A percentile compares a stretch with the other conserved stretches of the same genome.
Evolutionary conservation across 2,888 invertebrate species (phyloP).

Genomic region (Galerucella calmariensis): DNA sequence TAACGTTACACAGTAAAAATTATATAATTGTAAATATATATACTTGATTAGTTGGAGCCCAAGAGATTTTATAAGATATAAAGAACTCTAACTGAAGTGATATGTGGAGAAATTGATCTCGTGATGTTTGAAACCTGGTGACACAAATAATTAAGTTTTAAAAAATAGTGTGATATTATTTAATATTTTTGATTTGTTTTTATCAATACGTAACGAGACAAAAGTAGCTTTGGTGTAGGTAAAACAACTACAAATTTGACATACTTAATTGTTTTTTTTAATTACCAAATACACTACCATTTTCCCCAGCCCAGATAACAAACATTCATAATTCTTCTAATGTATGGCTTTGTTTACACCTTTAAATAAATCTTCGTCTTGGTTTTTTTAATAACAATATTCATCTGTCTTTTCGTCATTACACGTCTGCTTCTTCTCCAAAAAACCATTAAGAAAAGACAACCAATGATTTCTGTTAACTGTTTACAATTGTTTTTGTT

Average conservation of each 20-base stretch:
- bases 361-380: too few relatives aligned
- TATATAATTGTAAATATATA: conserved; percentile 24
- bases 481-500: too few relatives aligned
- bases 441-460: too few relatives aligned
- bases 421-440: too few relatives aligned
- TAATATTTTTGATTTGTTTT: conserved; percentile 64
- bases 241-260: neutral
- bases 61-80: conserved; percentile 34
- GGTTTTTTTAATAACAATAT: too few relatives aligned
- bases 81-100: conserved; percentile 48
- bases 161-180: conserved; percentile 66
- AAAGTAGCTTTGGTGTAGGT: conserved; percentile 1
- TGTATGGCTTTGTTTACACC: too few relatives aligned
- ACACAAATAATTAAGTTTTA: conserved; percentile 61
- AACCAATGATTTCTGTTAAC: too few relatives aligned
- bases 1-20: neutral
- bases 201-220: conserved; percentile 51
- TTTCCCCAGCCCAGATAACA: too few relatives aligned
- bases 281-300: too few relatives aligned
- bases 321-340: too few relatives aligned
- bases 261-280: neutral
- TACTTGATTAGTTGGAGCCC: conserved; percentile 35
- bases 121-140: conserved; percentile 61
- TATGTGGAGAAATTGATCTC: conserved; percentile 63
- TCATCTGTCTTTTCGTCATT: too few relatives aligned